Evolutionary conservation across 53 echinoderm and acorn worm genomes (phyloP).

Genomic region (Paracentrotus lividus): DNA sequence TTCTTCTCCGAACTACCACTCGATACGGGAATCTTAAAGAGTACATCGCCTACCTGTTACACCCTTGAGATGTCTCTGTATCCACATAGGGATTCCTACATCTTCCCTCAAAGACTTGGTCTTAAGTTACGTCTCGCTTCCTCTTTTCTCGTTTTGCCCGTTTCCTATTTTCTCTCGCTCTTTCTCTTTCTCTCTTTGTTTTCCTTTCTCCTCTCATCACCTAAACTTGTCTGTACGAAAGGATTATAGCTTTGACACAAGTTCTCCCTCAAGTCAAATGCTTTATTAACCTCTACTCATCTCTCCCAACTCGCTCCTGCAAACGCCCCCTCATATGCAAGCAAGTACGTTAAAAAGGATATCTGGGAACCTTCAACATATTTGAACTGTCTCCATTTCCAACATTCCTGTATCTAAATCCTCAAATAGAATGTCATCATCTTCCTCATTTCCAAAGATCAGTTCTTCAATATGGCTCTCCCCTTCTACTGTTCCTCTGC

Average conservation of each 20-base stretch:
- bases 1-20: neutral
- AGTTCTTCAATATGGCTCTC: too few relatives aligned
- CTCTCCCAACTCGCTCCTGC: too few relatives aligned
- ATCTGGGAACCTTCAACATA: too few relatives aligned
- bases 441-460: too few relatives aligned
- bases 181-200: neutral
- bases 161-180: too few relatives aligned
- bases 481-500: too few relatives aligned
- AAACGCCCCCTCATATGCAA: neutral
- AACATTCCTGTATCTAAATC: neutral
- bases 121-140: neutral
- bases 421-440: neutral
- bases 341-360: too few relatives aligned
- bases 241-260: neutral
- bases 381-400: neutral
- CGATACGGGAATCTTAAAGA: neutral
- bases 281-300: too few relatives aligned
- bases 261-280: neutral
- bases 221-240: too few relatives aligned
- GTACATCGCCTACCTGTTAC: neutral
- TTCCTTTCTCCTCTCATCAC: too few relatives aligned
- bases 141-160: too few relatives aligned
- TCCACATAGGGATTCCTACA: neutral
- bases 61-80: neutral
- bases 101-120: neutral